Base-by-base conservation (phyloP, 2,888 invertebrate species). In the Iphiclides podalirius region DNA sequence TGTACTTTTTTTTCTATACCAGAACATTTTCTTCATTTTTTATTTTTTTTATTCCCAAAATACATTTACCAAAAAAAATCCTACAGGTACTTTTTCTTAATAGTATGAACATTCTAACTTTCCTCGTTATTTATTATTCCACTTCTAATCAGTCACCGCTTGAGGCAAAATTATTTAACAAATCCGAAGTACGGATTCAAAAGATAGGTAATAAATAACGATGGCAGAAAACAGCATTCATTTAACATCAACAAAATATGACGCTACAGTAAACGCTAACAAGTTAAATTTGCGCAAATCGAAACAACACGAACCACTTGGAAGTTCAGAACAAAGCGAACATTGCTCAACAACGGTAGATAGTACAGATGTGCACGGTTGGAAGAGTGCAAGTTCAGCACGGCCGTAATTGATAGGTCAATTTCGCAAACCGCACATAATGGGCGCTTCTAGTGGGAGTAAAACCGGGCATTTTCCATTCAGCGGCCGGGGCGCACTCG, bases 401-500 rank as follows among this genome's bases (percentile, higher is more conserved):
- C 23, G 15, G 48, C 31, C 31, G 44, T 44, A 49, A 49, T 50
- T 44, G 50, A 50, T 45, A 36, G 44, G 50, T 49, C 49, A 49
- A 44, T 49, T 43, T 44, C 49, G 39, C 38, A 49, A 47, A 42
- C 47, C 42, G 42, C 42, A 47, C 23, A 47, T 47, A 47, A 43
- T 52, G 47, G 43, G 42, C 13, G 40, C 20, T 45, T 28, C 26
- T 34, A 40, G 50, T 50, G 12, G 50, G 40, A 44, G 40, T 45
- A 45, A 45, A 37, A 26, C 52, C 52, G 38, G 52, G 45, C 47
- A 48, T 52, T 53, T 47, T 42, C 53, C 41, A 47, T 54, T 55
- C 53, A 56, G 36, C 52, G 49, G 36, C 51, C 43, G 35, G 40
- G 38, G 38, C 53, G 62, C 67, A 58, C 74, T 73, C 67, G 56